These are phyloP conservation scores for Heliconius melpomene DNA, from an alignment of 1,140 invertebrate species.

Conservation along the genomic window DNA sequence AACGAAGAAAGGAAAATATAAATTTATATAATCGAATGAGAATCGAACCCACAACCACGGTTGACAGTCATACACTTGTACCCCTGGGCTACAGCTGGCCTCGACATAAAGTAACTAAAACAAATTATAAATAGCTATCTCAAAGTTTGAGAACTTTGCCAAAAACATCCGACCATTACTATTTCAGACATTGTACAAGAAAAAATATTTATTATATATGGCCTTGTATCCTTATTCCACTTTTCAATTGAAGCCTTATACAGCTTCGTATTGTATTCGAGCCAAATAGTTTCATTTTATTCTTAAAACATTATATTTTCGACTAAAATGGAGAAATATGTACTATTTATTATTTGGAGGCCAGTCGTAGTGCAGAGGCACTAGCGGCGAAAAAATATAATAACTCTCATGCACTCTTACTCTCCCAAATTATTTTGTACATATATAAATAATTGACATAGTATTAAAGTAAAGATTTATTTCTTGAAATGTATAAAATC, in stretches of 20 bases:
- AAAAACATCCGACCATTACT: constrained; percentile 20
- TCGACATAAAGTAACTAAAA: not conserved
- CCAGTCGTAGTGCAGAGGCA: too few relatives aligned
- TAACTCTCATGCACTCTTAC: too few relatives aligned
- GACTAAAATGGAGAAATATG: not conserved
- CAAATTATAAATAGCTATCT: constrained; percentile 15
- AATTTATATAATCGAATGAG: too few relatives aligned
- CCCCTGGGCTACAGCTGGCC: too few relatives aligned
- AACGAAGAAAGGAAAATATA: too few relatives aligned
- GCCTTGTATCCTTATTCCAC: constrained; percentile 30
- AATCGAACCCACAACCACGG: too few relatives aligned
- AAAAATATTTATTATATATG: constrained; percentile 22
- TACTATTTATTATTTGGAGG: not conserved
- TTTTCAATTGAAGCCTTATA: constrained; percentile 20
- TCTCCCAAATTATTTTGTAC: too few relatives aligned
- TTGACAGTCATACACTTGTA: too few relatives aligned
- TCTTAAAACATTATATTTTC: not conserved
- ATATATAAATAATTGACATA: too few relatives aligned
- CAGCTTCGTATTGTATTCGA: constrained; percentile 18
- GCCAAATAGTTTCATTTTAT: constrained; percentile 21
- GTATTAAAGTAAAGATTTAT: too few relatives aligned
- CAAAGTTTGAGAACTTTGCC: constrained; percentile 18
- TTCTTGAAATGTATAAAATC: too few relatives aligned
- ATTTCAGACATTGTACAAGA: constrained; percentile 22
- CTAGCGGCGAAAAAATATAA: too few relatives aligned